phyloP scores from a whole-genome alignment of 2,888 invertebrate species.

The Pomacea canaliculata region DNA sequence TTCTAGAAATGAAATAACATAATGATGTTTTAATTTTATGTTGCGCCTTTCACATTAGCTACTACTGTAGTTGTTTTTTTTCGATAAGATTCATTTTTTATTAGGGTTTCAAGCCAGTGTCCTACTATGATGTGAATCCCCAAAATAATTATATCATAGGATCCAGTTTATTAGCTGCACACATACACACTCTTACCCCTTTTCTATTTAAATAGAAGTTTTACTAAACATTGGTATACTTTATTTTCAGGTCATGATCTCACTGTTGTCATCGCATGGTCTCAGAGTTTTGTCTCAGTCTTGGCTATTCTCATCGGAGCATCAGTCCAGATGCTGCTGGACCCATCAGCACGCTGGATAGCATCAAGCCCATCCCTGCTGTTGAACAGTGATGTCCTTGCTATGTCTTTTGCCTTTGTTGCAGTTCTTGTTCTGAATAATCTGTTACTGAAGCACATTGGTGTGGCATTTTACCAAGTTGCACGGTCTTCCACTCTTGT shows the following conservation, averaged over 20 bases:
- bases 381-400: conserved; percentile 28
- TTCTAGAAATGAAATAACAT: too few relatives aligned
- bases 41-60: too few relatives aligned
- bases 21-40: too few relatives aligned
- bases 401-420: conserved; percentile 56
- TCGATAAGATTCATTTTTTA: too few relatives aligned
- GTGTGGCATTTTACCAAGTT: conserved; percentile 68
- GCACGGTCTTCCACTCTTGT: conserved; percentile 68
- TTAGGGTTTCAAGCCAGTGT: too few relatives aligned
- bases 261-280: conserved; percentile 68
- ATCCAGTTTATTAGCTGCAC: too few relatives aligned
- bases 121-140: too few relatives aligned
- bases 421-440: conserved; percentile 67
- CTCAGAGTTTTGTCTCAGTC: conserved; percentile 63
- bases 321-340: conserved; percentile 20
- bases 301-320: conserved; percentile 38
- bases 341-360: background rate
- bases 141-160: too few relatives aligned
- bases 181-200: too few relatives aligned
- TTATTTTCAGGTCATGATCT: conserved; percentile 46
- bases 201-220: too few relatives aligned
- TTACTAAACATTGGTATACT: background rate
- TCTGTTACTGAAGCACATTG: conserved; percentile 67
- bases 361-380: conserved; percentile 8
- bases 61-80: too few relatives aligned